Evolutionary conservation across 2,797 vertebrate genomes (phyloP).

Genomic region (Coendou prehensilis): DNA sequence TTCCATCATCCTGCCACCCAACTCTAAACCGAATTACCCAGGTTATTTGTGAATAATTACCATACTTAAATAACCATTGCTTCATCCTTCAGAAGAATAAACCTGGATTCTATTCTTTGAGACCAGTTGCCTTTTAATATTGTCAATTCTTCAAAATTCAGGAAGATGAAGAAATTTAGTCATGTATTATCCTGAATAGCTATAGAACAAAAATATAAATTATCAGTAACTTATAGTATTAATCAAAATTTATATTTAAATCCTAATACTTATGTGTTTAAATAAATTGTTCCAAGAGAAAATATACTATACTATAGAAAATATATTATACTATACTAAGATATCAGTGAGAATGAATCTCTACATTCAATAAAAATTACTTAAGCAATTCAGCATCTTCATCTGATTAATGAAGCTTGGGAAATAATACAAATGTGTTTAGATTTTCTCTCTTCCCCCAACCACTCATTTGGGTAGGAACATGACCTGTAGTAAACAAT

Average conservation of each 20-base stretch:
- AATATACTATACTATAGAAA: conserved; percentile 20
- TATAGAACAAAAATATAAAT: neutral
- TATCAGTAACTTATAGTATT: neutral
- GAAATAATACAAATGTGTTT: neutral
- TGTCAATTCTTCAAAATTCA: conserved; percentile 25
- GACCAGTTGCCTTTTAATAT: neutral
- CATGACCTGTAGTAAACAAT: neutral
- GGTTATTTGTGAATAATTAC: neutral
- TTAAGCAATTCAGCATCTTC: neutral
- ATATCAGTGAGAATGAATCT: neutral
- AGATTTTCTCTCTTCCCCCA: neutral
- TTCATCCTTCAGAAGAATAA: neutral
- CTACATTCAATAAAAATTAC: conserved; percentile 22
- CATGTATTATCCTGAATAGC: neutral
- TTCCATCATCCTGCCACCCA: neutral
- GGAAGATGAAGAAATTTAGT: neutral
- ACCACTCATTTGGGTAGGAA: neutral
- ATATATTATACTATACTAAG: neutral
- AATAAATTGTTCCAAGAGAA: conserved; percentile 42
- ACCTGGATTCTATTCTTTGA: neutral
- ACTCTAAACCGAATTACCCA: neutral
- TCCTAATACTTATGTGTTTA: neutral
- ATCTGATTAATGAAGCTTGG: neutral
- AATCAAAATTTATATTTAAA: conserved; percentile 44
- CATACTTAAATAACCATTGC: neutral